Percentiles rank a stretch among this genome's conserved stretches.
These are phyloP conservation scores for Aplysia californica DNA, from an alignment of 1,140 invertebrate species.

Conservation along the genomic window DNA sequence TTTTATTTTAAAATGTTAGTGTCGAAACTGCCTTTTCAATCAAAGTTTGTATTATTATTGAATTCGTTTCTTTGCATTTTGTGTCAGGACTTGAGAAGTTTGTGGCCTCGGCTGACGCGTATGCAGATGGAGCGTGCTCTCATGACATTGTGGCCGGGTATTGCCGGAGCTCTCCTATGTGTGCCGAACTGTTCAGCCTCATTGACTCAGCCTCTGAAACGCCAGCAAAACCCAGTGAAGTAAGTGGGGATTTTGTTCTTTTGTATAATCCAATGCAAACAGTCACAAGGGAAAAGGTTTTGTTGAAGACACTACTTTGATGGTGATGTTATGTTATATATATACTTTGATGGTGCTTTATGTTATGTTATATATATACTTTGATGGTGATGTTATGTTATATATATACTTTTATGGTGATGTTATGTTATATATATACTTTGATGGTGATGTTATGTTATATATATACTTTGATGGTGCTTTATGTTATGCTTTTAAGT, in stretches of 20 bases:
- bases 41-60: too few species aligned
- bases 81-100: slow-evolving; percentile 20
- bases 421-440: not conserved
- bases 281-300: too few species aligned
- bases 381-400: not conserved
- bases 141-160: slow-evolving; percentile 12
- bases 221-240: too few species aligned
- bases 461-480: too few species aligned
- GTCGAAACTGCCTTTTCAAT: too few species aligned
- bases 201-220: not conserved
- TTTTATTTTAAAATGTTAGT: too few species aligned
- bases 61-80: too few species aligned
- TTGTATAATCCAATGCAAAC: too few species aligned
- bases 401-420: too few species aligned
- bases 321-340: not conserved
- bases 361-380: not conserved
- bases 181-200: not conserved
- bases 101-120: not conserved
- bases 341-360: not conserved
- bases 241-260: too few species aligned
- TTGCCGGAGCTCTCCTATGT: slow-evolving; percentile 1
- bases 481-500: too few species aligned
- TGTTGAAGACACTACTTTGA: too few species aligned
- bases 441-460: not conserved
- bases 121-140: not conserved